These are phyloP conservation scores for Willowsia nigromaculata DNA, from an alignment of 2,888 invertebrate genomes.

Conservation along the genomic window DNA sequence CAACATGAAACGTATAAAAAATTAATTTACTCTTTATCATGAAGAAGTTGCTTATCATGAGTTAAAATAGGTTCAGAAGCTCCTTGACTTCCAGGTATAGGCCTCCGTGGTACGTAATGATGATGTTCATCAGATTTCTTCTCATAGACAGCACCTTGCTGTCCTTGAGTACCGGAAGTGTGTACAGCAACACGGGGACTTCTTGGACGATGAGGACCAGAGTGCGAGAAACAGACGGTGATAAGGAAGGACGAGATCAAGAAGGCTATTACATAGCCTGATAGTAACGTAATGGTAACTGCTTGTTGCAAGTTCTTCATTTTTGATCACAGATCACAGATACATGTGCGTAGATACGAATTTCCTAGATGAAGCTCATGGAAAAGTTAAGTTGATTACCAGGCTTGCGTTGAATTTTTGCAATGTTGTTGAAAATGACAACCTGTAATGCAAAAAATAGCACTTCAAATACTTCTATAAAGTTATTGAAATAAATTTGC, in stretches of 20 bases:
- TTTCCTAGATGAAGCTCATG: not conserved
- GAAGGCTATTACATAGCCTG: not conserved
- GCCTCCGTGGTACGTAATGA: slow-evolving; percentile 84
- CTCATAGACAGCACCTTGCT: not conserved
- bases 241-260: slow-evolving; percentile 56
- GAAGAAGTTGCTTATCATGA: slow-evolving; percentile 86
- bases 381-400: not conserved
- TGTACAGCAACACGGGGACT: slow-evolving; percentile 67
- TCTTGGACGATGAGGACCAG: slow-evolving; percentile 76
- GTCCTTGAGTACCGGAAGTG: slow-evolving; percentile 46
- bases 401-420: not conserved
- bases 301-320: not conserved
- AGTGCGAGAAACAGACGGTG: slow-evolving; percentile 46
- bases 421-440: no score
- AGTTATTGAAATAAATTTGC: not conserved
- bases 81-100: slow-evolving; percentile 79
- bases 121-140: slow-evolving; percentile 58
- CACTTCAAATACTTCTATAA: not conserved
- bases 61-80: slow-evolving; percentile 83
- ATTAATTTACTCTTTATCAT: slow-evolving; percentile 86
- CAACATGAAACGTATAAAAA: not conserved
- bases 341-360: no score
- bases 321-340: slow-evolving; percentile 10
- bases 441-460: not conserved
- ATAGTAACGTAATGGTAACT: slow-evolving; percentile 1